Percentiles rank a stretch among this genome's conserved stretches.
phyloP scores from a whole-genome alignment of 2,797 vertebrate genomes.

The Sebastes hubbsi region DNA sequence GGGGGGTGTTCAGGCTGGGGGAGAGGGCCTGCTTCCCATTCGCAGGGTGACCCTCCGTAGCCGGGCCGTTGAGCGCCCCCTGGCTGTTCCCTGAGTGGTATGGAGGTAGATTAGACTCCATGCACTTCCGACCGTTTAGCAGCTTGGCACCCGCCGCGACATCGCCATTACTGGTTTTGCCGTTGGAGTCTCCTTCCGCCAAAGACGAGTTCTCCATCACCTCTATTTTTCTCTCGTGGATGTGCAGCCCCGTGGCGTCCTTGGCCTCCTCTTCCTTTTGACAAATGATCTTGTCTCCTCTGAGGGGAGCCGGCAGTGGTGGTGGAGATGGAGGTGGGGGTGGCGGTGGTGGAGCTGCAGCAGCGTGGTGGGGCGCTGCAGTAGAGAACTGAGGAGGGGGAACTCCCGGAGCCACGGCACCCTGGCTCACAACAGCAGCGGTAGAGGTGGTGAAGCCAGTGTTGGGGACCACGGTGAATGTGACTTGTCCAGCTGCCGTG shows the following conservation, averaged over 20 bases:
- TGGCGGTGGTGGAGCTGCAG: slow-evolving; percentile 64
- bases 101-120: slow-evolving; percentile 98
- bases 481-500: slow-evolving; percentile 92
- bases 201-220: slow-evolving; percentile 99
- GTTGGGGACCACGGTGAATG: slow-evolving; percentile 99
- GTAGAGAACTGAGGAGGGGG: slow-evolving; percentile 87
- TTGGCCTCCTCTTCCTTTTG: slow-evolving; percentile 99
- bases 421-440: slow-evolving; percentile 89
- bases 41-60: slow-evolving; percentile 86
- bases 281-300: slow-evolving; percentile 99
- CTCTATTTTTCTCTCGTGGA: slow-evolving; percentile 98
- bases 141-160: slow-evolving; percentile 90
- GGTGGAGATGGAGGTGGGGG: slow-evolving; percentile 70
- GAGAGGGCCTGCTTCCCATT: slow-evolving; percentile 84
- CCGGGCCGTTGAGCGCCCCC: slow-evolving; percentile 93
- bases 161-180: slow-evolving; percentile 94
- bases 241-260: slow-evolving; percentile 96
- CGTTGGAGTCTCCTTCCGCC: slow-evolving; percentile 82
- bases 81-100: slow-evolving; percentile 99
- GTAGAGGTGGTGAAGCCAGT: slow-evolving; percentile 91
- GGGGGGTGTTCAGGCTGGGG: slow-evolving; percentile 63
- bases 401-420: slow-evolving; percentile 85
- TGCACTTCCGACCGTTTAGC: slow-evolving; percentile 97
- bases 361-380: slow-evolving; percentile 67
- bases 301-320: slow-evolving; percentile 88